These are phyloP conservation scores for Schrankia costaestrigalis DNA, from an alignment of 2,888 invertebrate genomes.

Conservation along the genomic window DNA sequence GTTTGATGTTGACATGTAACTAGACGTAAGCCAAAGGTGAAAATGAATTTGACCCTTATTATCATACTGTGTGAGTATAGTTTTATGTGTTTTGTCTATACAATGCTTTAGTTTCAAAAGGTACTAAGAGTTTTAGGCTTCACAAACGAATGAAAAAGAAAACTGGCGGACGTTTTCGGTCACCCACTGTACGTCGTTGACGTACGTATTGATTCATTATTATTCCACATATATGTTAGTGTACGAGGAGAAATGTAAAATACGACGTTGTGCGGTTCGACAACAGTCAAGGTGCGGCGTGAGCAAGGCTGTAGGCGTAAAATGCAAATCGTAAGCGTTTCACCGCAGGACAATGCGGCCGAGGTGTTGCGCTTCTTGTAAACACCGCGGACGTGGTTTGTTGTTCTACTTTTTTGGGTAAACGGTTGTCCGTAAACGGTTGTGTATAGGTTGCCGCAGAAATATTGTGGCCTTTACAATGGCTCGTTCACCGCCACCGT, in stretches of 20 bases:
- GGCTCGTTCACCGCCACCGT: conserved; percentile 62
- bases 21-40: too few relatives aligned
- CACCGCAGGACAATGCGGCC: conserved; percentile 71
- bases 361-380: conserved; percentile 73
- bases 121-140: too few relatives aligned
- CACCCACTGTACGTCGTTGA: too few relatives aligned
- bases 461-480: conserved; percentile 70
- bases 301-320: conserved; percentile 57
- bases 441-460: conserved; percentile 69
- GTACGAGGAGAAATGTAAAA: conserved; percentile 55
- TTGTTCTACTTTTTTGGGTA: conserved; percentile 79
- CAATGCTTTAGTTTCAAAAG: too few relatives aligned
- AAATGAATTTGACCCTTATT: too few relatives aligned
- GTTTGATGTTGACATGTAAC: too few relatives aligned
- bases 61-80: too few relatives aligned
- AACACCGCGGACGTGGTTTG: conserved; percentile 70
- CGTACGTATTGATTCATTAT: conserved; percentile 23
- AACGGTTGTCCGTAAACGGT: conserved; percentile 72
- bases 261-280: conserved; percentile 28
- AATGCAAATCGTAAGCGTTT: conserved; percentile 73
- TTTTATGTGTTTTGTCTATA: too few relatives aligned
- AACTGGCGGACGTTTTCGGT: too few relatives aligned
- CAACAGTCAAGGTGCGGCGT: conserved; percentile 19
- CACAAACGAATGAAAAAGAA: too few relatives aligned
- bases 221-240: conserved; percentile 27